Conservation (phyloP, 1,140 invertebrate genomes). For the Dendroctonus ponderosae region DNA sequence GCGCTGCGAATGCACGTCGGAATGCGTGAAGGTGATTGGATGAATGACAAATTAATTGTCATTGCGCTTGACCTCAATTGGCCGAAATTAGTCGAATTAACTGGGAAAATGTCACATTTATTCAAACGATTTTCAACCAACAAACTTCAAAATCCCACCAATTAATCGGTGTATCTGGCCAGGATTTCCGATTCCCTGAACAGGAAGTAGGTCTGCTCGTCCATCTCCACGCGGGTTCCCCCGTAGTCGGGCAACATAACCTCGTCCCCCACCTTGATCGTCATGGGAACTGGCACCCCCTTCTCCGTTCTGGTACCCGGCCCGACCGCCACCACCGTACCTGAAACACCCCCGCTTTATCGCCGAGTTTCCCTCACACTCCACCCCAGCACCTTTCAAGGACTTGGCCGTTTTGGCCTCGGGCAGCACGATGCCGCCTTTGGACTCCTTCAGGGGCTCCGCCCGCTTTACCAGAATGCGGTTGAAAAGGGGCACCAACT, state of each 20-base stretch:
- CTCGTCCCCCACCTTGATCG: conserved; percentile 36
- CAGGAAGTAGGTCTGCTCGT: conserved; percentile 36
- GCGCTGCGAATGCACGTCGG: too few species aligned
- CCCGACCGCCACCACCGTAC: conserved; percentile 40
- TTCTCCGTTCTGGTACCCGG: conserved; percentile 36
- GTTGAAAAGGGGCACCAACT: conserved; percentile 36
- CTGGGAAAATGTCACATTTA: too few species aligned
- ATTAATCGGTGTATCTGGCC: conserved; percentile 35
- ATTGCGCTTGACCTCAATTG: too few species aligned
- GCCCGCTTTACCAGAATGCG: conserved; percentile 37
- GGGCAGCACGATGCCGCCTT: conserved; percentile 40
- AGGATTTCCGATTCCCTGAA: conserved; percentile 41
- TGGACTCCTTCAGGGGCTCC: conserved; percentile 29
- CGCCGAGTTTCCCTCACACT: background rate
- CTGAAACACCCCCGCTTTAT: conserved; percentile 6
- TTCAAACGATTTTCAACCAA: background rate
- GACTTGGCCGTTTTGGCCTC: conserved; percentile 27
- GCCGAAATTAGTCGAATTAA: too few species aligned
- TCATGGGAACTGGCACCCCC: conserved; percentile 35
- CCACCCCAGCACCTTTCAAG: conserved; percentile 5
- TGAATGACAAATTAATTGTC: too few species aligned
- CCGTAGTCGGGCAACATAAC: conserved; percentile 42
- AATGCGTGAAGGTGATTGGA: too few species aligned
- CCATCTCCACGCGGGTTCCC: conserved; percentile 36
- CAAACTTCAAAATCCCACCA: background rate